These are phyloP conservation scores for Spatulosminthurus flaviceps DNA, from an alignment of 2,888 invertebrate genomes.

Conservation along the genomic window DNA sequence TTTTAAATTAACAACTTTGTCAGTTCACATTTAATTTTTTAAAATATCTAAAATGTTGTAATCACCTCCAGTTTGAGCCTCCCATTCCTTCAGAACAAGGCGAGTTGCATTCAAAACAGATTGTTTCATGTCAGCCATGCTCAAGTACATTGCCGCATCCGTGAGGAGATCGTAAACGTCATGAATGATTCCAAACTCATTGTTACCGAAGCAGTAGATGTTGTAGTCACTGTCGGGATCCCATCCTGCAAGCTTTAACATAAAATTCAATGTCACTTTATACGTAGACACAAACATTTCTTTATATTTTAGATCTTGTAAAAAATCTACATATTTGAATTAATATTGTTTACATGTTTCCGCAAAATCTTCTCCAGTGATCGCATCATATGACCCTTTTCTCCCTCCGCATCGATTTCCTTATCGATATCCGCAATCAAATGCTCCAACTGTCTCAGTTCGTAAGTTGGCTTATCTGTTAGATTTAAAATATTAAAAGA, in stretches of 20 bases:
- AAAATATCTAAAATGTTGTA: too few relatives aligned
- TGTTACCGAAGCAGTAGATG: constrained; percentile 52
- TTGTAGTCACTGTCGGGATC: constrained; percentile 48
- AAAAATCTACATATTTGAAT: too few relatives aligned
- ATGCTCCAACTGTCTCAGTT: constrained; percentile 24
- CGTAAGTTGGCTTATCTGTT: constrained; percentile 29
- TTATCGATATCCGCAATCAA: constrained; percentile 21
- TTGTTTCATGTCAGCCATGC: constrained; percentile 48
- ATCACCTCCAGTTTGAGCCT: constrained; percentile 35
- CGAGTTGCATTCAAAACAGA: constrained; percentile 27
- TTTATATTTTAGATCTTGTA: too few relatives aligned
- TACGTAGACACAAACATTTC: too few relatives aligned
- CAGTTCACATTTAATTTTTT: too few relatives aligned
- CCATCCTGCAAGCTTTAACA: constrained; percentile 29
- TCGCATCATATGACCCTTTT: constrained; percentile 44
- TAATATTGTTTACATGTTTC: constrained; percentile 50
- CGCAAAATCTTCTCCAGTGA: constrained; percentile 45
- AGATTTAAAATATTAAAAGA: neutral
- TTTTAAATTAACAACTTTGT: too few relatives aligned
- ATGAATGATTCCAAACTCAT: constrained; percentile 48
- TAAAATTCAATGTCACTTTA: too few relatives aligned
- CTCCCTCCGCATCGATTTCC: constrained; percentile 24
- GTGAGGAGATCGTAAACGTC: constrained; percentile 47
- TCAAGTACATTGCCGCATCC: constrained; percentile 48
- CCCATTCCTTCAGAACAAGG: constrained; percentile 21